phyloP scores from a whole-genome alignment of 2,113 vertebrate genomes.

The Poecile atricapillus region DNA sequence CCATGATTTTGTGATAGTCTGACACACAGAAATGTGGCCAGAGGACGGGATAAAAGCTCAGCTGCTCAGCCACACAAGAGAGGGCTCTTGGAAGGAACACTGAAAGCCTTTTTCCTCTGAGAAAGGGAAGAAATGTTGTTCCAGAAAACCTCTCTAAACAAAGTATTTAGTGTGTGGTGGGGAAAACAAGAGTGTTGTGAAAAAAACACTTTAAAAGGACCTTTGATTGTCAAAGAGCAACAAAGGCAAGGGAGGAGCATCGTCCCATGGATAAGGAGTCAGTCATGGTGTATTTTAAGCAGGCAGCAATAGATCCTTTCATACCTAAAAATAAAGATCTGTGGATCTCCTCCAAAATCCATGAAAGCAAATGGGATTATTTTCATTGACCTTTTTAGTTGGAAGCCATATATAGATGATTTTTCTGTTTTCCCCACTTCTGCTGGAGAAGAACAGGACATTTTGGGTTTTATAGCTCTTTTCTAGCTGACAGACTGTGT shows the following conservation, averaged over 20 bases:
- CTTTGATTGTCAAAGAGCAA: conserved; percentile 8
- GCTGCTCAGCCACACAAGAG: background rate
- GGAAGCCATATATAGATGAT: background rate
- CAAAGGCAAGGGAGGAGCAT: background rate
- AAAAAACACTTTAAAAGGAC: background rate
- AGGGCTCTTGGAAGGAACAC: background rate
- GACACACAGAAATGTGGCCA: background rate
- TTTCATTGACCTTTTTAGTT: conserved; percentile 55
- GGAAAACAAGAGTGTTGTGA: background rate
- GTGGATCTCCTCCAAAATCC: background rate
- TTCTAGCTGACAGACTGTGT: background rate
- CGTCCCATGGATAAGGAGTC: background rate
- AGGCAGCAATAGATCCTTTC: conserved; percentile 42
- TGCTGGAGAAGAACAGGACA: background rate
- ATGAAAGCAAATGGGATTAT: background rate
- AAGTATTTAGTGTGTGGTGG: background rate
- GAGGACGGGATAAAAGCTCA: background rate
- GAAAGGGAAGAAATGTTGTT: background rate
- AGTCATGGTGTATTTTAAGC: conserved; percentile 17
- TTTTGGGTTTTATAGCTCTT: background rate
- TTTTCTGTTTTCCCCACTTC: background rate
- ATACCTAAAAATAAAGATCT: conserved; percentile 64
- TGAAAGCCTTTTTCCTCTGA: background rate
- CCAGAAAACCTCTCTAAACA: background rate
- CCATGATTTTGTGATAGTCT: background rate